Percentiles rank a stretch among this genome's conserved stretches.
Conservation (phyloP, 2,888 invertebrate genomes). For the Entomobrya multifasciata region DNA sequence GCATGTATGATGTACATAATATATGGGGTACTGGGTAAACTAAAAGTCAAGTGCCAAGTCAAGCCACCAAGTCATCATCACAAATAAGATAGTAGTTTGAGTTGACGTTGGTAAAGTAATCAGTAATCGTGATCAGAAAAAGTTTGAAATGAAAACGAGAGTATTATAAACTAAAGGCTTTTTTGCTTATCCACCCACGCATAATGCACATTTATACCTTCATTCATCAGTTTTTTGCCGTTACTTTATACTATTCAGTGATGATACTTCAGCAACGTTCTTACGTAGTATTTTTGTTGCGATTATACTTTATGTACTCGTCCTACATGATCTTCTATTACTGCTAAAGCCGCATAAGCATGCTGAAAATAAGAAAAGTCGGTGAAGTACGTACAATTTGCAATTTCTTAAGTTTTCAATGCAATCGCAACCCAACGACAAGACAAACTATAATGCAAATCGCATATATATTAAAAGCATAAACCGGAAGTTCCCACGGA, state of each 20-base stretch:
- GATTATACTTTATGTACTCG: no score
- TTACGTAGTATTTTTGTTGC: no score
- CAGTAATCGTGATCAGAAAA: conserved; percentile 30
- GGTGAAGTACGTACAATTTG: no score
- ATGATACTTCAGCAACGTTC: no score
- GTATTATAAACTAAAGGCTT: conserved; percentile 8
- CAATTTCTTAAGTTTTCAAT: background rate
- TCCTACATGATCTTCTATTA: no score
- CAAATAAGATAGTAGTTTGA: background rate
- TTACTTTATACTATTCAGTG: no score
- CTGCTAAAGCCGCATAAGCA: no score
- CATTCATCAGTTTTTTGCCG: background rate
- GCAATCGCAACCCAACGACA: background rate
- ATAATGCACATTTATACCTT: background rate
- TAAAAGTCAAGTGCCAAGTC: background rate
- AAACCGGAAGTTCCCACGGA: conserved; percentile 69
- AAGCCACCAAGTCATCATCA: background rate
- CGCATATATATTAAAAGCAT: background rate
- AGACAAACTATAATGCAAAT: background rate
- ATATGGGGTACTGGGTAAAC: conserved; percentile 9
- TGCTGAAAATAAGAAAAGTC: no score
- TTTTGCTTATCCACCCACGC: background rate
- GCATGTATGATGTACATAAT: background rate
- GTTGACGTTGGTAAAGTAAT: conserved; percentile 14
- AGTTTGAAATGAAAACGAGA: conserved; percentile 64